Base-by-base conservation (phyloP, 2,888 invertebrate species). In the Papilio gigon region DNA sequence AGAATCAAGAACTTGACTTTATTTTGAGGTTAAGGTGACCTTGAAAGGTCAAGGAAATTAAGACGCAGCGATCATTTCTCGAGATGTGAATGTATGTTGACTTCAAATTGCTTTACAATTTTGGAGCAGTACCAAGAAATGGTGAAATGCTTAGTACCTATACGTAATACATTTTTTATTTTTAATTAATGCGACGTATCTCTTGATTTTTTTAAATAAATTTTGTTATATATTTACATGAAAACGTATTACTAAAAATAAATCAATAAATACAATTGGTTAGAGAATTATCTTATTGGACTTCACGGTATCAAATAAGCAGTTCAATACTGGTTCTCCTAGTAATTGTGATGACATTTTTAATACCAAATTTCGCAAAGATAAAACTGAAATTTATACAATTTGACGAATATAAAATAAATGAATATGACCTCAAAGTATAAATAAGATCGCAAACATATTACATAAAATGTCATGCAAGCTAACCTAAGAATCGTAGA, bases 21-120 rank as follows among this genome's bases (percentile, higher is more conserved):
- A 67, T 72, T 68, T 68, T 72, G 65, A 74, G 72, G 75, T 73
- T 74, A 80, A 80, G 78, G 77, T 86, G 85, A 89, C 90, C 89
- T 90, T 90, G 84, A 84, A 81, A 85, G 89, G 90, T 89, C 88
- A 83, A 67, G 70, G 74, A 75, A 74, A 76, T 71, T 73, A 69
- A 67, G 71, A 58, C 74, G 74, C 72, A 71, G 71, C 61, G 70
- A 65, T 64, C 61, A 62, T 65, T 72, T 70, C 65, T 64, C 70
- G 60, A 61, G 22, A 17, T 44, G 63, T 47, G 70, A 70, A 71
- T 73, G 37, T 64, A 67, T 65, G 56, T 71, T 68, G 60, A 69
- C 63, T 66, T 53, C 33, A 37, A 58, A 63, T 58, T 65, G 44
- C 44, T 44, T 17, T 20, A 68, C 30, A 53, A 30, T 68, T 37